Base-by-base conservation (phyloP, 2,888 invertebrate genomes). In the Eupithecia dodoneata region DNA sequence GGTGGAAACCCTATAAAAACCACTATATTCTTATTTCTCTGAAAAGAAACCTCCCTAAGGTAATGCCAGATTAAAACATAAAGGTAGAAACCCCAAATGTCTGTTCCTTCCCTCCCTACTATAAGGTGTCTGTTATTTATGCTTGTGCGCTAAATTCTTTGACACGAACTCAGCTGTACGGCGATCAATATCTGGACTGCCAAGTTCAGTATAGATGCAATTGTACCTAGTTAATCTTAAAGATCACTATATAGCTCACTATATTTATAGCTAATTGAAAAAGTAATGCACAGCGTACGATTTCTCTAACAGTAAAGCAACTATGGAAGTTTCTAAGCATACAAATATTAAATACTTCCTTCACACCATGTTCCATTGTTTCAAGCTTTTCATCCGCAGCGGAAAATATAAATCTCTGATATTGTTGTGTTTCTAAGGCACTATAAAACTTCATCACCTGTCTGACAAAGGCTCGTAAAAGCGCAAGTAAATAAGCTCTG, bases 391-490 rank as follows among this genome's bases (percentile, higher is more conserved):
- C 86, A 86, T 87, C 85, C 85, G 85, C 86, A 85, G 84, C 86
- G 85, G 83, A 87, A 87, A 87, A 86, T 82, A 85, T 88, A 89
- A 87, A 86, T 85, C 76, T 74, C 82, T 82, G 82, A 83, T 87
- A 87, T 87, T 81, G 85, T 89, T 88, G 84, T 83, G 83, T 87
- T 87, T 84, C 83, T 85, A 83, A 77, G 70, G 84, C 84, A 88
- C 84, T 63, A 63, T 87, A 86, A 88, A 88, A 90, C 83, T 90
- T 83, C 87, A 89, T 88, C 90, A 90, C 86, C 87, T 90, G 87
- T 86, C 87, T 88, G 83, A 93, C 92, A 92, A 93, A 92, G 91
- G 88, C 86, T 87, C 89, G 86, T 92, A 92, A 91, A 91, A 88
- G 81, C 81, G 85, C 88, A 90, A 87, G 87, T 89, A 91, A 92